A percentile compares a stretch with the other conserved stretches of the same genome.
These are phyloP conservation scores for Oreotragus oreotragus DNA, from an alignment of 2,113 vertebrate genomes.

Conservation along the genomic window DNA sequence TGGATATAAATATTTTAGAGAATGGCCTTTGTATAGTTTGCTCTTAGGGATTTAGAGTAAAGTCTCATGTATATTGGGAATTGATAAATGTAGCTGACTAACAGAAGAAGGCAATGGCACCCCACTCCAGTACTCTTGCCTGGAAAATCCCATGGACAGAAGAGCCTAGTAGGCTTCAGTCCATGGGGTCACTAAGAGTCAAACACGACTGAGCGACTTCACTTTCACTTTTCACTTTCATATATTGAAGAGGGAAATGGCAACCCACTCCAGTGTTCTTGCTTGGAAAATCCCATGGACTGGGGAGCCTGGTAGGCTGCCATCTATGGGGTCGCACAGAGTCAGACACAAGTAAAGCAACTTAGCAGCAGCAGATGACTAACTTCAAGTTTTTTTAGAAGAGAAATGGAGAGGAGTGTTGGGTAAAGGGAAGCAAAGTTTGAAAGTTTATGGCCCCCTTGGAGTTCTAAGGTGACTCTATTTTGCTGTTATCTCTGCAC, in stretches of 20 bases:
- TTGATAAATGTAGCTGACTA: background rate
- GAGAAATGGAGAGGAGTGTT: background rate
- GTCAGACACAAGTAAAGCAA: too few species aligned
- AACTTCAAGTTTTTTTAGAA: background rate
- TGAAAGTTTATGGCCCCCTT: background rate
- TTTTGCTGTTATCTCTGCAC: background rate
- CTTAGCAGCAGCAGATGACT: background rate
- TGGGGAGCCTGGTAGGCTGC: too few species aligned
- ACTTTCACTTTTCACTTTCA: too few species aligned
- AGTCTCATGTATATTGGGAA: background rate
- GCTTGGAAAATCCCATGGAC: too few species aligned
- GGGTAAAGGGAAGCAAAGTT: background rate
- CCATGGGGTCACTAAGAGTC: too few species aligned
- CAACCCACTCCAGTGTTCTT: too few species aligned
- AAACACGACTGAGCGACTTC: accelerated
- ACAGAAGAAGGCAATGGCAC: too few species aligned
- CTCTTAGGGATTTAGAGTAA: background rate
- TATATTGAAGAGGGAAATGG: too few species aligned
- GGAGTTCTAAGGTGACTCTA: background rate
- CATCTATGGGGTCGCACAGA: too few species aligned
- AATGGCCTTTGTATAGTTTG: background rate
- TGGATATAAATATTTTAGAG: background rate
- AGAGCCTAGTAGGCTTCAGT: too few species aligned
- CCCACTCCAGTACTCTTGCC: too few species aligned
- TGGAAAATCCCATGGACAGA: too few species aligned